These are phyloP conservation scores for Jacana jacana DNA, from an alignment of 2,113 vertebrate species.

Conservation along the genomic window DNA sequence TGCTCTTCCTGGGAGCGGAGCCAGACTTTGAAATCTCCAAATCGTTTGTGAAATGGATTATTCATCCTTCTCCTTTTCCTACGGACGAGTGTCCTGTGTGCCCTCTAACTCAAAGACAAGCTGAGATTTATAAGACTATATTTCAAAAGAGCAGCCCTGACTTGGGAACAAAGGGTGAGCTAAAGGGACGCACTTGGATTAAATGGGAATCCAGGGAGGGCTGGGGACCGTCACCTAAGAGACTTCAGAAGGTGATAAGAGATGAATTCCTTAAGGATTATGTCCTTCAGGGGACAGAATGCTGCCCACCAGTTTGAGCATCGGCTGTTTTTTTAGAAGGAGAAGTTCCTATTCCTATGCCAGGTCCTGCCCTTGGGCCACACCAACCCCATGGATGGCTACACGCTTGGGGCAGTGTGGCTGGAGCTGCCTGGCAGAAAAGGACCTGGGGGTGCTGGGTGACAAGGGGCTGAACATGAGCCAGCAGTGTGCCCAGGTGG, in stretches of 20 bases:
- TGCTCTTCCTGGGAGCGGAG: slow-evolving; percentile 41
- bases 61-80: slow-evolving; percentile 28
- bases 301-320: not conserved
- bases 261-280: not conserved
- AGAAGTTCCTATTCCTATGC: no score
- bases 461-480: no score
- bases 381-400: no score
- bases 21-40: slow-evolving; percentile 55
- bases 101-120: slow-evolving; percentile 7
- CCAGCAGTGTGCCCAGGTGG: no score
- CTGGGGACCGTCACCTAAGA: not conserved
- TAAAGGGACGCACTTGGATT: not conserved
- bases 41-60: slow-evolving; percentile 59
- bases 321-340: not conserved
- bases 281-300: not conserved
- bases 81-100: not conserved
- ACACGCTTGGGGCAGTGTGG: no score
- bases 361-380: no score
- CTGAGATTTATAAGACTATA: not conserved
- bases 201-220: not conserved
- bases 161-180: not conserved
- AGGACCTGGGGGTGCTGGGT: no score
- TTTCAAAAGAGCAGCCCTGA: not conserved
- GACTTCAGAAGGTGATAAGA: not conserved
- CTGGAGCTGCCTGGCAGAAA: no score